A percentile compares a stretch with the other conserved stretches of the same genome.
phyloP scores from a whole-genome alignment of 2,113 vertebrate genomes.

The Tapirus terrestris region DNA sequence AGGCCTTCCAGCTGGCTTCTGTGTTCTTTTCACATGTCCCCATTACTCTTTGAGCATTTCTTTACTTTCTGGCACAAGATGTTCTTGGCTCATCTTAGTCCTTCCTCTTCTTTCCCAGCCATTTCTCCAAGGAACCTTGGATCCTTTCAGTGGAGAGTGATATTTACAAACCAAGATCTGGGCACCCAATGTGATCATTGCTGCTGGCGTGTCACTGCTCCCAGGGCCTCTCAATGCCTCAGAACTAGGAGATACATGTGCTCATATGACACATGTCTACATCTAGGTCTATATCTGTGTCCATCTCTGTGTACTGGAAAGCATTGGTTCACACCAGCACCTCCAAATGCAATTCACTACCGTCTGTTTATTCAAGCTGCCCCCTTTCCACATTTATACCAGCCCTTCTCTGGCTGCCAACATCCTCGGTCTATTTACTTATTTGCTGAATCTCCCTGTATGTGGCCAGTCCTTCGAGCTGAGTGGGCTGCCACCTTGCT shows the following conservation, averaged over 20 bases:
- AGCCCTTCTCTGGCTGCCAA: no score
- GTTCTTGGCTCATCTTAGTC: not conserved
- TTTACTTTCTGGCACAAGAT: not conserved
- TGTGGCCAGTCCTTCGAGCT: not conserved
- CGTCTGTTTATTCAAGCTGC: fast-evolving
- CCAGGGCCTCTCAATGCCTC: not conserved
- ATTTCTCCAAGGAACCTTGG: not conserved
- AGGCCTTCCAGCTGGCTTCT: not conserved
- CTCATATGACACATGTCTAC: fast-evolving
- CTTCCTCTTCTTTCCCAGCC: not conserved
- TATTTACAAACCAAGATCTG: not conserved
- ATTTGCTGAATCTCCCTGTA: not conserved
- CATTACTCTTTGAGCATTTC: not conserved
- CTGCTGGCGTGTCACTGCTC: no score
- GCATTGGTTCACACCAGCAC: not conserved
- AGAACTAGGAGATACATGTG: not conserved
- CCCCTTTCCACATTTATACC: not conserved
- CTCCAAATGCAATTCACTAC: no score
- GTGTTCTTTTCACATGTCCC: not conserved
- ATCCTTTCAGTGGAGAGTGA: not conserved
- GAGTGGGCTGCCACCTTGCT: not conserved
- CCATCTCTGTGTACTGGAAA: not conserved
- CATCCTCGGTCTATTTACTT: no score
- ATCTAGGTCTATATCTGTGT: fast-evolving
- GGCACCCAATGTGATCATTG: no score